Base-by-base conservation (phyloP, 2,113 vertebrate species). In the Motacilla alba region DNA sequence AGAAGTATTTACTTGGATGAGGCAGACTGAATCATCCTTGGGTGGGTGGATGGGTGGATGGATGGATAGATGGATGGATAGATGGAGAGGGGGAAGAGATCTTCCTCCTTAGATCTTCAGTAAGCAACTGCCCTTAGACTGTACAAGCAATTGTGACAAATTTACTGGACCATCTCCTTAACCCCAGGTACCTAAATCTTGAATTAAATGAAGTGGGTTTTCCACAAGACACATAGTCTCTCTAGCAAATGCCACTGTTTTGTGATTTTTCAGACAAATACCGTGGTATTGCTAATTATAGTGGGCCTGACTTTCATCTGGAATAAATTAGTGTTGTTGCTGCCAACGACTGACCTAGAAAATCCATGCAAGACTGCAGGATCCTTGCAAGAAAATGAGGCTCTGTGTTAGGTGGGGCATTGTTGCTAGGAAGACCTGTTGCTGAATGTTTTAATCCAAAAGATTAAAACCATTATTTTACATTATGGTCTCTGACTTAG, bases 401-500 rank as follows among this genome's bases (percentile, higher is more conserved):
- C 37, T 72, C 50, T 68, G 3, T 53, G 24, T 68, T 94, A 53
- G 64, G 64, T 55, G 49, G 49, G 81, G 62, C 60, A 47, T 74
- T 52, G 47, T 95, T 94, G 69, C 85, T 94, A 80, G 83, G 95
- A 94, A 80, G 75, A 78, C 47, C 76, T 64, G 59, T 37, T 93
- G 89, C 37, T 78, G 88, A 11, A 28, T 50, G 52, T 73, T 93
- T 95, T 90, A 75, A 78, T 92, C 76, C 47, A 50, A 91, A 92
- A 18, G 20, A 80, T 80, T 94, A 81, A 72, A 86, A 87, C 46
- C 52, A 74, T 85, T 72, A 96, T 94, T 96, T 95, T 87, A 94
- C 63, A 82, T 74, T 92, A 93, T 47, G 73, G 93, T 89, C 62
- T 97, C 85, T 95, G 95, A 96, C 3, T 69, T n/a, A 84, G 59